Conservation (phyloP, 2,113 vertebrate genomes). For the Cricetomys ansorgei region DNA sequence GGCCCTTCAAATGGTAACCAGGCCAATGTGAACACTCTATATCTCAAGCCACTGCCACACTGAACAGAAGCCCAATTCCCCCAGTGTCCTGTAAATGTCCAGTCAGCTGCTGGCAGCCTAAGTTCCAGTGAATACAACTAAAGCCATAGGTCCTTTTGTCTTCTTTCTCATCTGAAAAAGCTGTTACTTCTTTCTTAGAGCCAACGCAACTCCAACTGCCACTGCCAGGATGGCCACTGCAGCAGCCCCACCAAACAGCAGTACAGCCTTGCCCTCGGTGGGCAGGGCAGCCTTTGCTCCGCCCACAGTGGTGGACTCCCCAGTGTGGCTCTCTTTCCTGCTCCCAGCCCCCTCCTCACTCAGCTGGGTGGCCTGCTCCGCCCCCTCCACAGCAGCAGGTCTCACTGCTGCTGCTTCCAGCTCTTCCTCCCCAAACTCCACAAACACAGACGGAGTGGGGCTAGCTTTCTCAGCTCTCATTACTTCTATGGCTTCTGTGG, state of each 20-base stretch:
- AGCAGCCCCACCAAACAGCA: slow-evolving; percentile 93
- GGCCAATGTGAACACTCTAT: not conserved
- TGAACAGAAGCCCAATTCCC: slow-evolving; percentile 79
- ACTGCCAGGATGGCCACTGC: slow-evolving; percentile 90
- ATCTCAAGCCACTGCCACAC: slow-evolving; percentile 49
- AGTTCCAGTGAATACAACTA: slow-evolving; percentile 79
- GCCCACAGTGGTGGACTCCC: slow-evolving; percentile 60
- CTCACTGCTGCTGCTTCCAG: slow-evolving; percentile 20
- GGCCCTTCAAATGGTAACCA: not conserved
- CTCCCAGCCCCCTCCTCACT: not conserved
- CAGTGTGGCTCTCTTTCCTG: slow-evolving; percentile 68
- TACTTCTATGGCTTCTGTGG: slow-evolving; percentile 73
- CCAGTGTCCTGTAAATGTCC: slow-evolving; percentile 75
- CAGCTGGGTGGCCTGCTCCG: slow-evolving; percentile 57
- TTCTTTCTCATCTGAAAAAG: slow-evolving; percentile 58
- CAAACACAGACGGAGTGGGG: not conserved
- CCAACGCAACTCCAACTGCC: slow-evolving; percentile 88
- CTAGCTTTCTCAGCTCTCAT: slow-evolving; percentile 79
- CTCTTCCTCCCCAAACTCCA: slow-evolving; percentile 81
- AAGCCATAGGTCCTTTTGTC: slow-evolving; percentile 62
- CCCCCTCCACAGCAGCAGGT: slow-evolving; percentile 70
- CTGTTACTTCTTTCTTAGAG: slow-evolving; percentile 91
- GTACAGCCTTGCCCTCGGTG: slow-evolving; percentile 84
- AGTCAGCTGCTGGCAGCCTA: slow-evolving; percentile 79
- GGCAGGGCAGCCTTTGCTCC: slow-evolving; percentile 78